A percentile compares a stretch with the other conserved stretches of the same genome.
These are phyloP conservation scores for Apamea sordens DNA, from an alignment of 2,888 invertebrate genomes.

Conservation along the genomic window DNA sequence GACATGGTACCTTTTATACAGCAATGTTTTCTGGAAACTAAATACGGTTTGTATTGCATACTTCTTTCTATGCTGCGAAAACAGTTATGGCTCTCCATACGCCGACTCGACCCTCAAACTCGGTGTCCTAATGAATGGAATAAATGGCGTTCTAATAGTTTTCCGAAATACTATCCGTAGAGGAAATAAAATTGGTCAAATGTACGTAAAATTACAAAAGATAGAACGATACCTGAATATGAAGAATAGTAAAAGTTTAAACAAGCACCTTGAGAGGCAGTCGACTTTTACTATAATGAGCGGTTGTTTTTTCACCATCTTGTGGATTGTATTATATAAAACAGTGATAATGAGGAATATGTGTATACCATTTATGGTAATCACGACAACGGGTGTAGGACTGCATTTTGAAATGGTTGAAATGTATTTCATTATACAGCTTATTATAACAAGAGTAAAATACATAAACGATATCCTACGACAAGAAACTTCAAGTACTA, in stretches of 20 bases:
- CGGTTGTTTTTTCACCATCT: conserved; percentile 33
- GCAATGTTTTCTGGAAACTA: conserved; percentile 69
- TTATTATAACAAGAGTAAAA: conserved; percentile 70
- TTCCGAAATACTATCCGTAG: conserved; percentile 68
- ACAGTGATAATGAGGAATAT: conserved; percentile 63
- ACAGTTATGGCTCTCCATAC: conserved; percentile 59
- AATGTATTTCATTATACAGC: conserved; percentile 69
- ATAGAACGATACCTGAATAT: conserved; percentile 76
- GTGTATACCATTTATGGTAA: conserved; percentile 66
- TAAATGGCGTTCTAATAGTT: conserved; percentile 65
- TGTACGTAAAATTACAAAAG: conserved; percentile 81
- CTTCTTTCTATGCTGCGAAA: conserved; percentile 65
- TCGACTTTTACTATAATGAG: conserved; percentile 37
- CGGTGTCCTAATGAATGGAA: conserved; percentile 66
- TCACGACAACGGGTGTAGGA: conserved; percentile 61
- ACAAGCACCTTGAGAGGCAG: conserved; percentile 63
- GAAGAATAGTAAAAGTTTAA: conserved; percentile 64
- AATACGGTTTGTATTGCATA: conserved; percentile 64
- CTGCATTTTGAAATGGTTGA: conserved; percentile 71
- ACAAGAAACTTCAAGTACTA: conserved; percentile 35
- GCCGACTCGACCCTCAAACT: conserved; percentile 71
- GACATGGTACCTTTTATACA: conserved; percentile 70
- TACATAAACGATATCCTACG: conserved; percentile 71
- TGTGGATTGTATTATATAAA: conserved; percentile 66
- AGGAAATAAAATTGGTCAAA: conserved; percentile 67